These are phyloP conservation scores for Scaptomyza parva DNA, from an alignment of 2,888 invertebrate species.

Conservation along the genomic window DNA sequence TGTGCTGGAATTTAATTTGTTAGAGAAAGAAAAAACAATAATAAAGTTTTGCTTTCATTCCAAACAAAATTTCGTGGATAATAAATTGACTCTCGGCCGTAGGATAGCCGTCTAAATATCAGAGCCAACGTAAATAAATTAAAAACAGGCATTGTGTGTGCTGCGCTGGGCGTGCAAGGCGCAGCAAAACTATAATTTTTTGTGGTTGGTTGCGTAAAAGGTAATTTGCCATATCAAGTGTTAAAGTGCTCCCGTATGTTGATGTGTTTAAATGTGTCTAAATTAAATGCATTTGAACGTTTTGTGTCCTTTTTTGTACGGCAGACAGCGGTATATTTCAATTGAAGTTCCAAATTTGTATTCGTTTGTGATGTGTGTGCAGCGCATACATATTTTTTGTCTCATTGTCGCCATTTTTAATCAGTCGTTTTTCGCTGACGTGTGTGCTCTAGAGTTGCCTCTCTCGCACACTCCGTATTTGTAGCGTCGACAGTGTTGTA, in stretches of 20 bases:
- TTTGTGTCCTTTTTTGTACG: background rate
- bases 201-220: conserved; percentile 75
- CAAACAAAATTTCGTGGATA: conserved; percentile 65
- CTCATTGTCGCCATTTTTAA: conserved; percentile 77
- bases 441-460: conserved; percentile 52
- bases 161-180: conserved; percentile 57
- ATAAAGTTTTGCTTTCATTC: conserved; percentile 73
- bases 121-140: conserved; percentile 22
- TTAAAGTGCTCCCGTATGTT: background rate
- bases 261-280: background rate
- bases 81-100: conserved; percentile 34
- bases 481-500: conserved; percentile 54
- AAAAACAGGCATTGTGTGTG: conserved; percentile 30
- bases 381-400: conserved; percentile 67
- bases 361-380: conserved; percentile 55
- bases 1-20: conserved; percentile 80
- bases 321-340: conserved; percentile 23
- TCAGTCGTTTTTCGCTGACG: conserved; percentile 68
- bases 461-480: conserved; percentile 29
- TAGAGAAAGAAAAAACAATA: conserved; percentile 83
- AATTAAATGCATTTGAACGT: background rate
- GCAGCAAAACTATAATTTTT: conserved; percentile 43
- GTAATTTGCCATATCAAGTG: conserved; percentile 54
- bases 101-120: conserved; percentile 15
- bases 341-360: conserved; percentile 43